Evolutionary conservation across 92 coral and sea anemone genomes (phyloP), one percentile per base, ranked within the genome.

Genomic region (Actinostola sp.): DNA sequence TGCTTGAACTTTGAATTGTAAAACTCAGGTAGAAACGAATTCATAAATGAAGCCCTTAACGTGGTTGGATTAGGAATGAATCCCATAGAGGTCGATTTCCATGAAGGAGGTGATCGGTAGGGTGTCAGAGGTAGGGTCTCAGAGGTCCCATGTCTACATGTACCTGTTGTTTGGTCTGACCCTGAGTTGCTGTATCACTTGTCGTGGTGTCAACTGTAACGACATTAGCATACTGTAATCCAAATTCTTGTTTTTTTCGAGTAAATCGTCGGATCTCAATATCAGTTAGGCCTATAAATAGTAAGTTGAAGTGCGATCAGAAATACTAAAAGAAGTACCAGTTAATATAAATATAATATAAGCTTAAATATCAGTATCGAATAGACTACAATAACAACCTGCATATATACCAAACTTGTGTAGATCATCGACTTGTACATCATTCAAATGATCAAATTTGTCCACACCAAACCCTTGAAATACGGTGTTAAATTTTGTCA

Each of bases 1-100:
- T 68, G 79, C 41, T 82, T 61, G 76, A 39, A 84, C 84, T 84
- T 84, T 28, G 89, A 31, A 33, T 77, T 76, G 71, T 77, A 83
- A 75, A 83, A 83, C 57, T 83, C 89, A 77, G 83, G 84, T 5
- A 77, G 89, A 33, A 84, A 77, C 20, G 62, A 77, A 77, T 77
- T 84, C 84, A 84, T 84, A 26, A 84, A 77, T 43, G 0, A 38
- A 13, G 84, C 80, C 20, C 89, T 77, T 36, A 79, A 31, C 52
- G 88, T 83, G 24, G 72, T 83, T 19, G 89, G 44, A 53, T 70
- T 83, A 16, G 89, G 89, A 14, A 83, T 65, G 48, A 63, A 73
- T 57, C 86, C 86, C 75, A 73, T 67, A 31, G 83, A 71, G 33
- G 70, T 44, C 12, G 76, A 53, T 67, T 67, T 67, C 83, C 76